A percentile compares a stretch with the other conserved stretches of the same genome.
These are phyloP conservation scores for Bombus breviceps DNA, from an alignment of 1,140 invertebrate genomes.

Conservation along the genomic window DNA sequence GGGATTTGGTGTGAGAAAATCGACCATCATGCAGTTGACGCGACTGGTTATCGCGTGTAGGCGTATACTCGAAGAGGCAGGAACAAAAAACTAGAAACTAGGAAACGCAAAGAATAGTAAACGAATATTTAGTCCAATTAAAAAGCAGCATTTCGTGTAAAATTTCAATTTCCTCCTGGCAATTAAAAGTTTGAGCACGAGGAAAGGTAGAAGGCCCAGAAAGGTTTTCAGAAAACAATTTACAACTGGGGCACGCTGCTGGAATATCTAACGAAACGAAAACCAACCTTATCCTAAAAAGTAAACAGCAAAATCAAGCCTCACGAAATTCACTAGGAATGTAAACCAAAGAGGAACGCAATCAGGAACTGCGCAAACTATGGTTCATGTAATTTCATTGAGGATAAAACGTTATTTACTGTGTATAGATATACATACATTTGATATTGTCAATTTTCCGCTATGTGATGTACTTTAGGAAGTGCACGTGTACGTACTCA, in stretches of 20 bases:
- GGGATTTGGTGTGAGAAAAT: background rate
- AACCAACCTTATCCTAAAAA: background rate
- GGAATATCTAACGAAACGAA: background rate
- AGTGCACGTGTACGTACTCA: too few species aligned
- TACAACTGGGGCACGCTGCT: background rate
- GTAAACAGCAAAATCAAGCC: slow-evolving; percentile 3
- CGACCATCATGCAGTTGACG: background rate
- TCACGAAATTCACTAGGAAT: background rate
- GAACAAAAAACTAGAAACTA: too few species aligned
- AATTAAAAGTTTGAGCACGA: slow-evolving; percentile 25
- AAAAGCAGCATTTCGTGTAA: background rate
- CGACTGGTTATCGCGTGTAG: background rate
- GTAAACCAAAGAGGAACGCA: background rate
- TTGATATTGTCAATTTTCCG: too few species aligned
- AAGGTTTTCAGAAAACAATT: slow-evolving; percentile 28
- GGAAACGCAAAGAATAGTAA: background rate
- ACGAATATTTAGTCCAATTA: slow-evolving; percentile 7
- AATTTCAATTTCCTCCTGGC: background rate
- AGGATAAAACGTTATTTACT: too few species aligned
- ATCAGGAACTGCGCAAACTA: too few species aligned
- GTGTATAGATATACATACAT: too few species aligned
- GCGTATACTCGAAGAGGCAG: too few species aligned
- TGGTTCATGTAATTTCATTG: too few species aligned
- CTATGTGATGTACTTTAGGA: too few species aligned
- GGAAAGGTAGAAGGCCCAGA: too few species aligned